Conservation (phyloP, 1,140 invertebrate genomes). For the Heliconius melpomene region DNA sequence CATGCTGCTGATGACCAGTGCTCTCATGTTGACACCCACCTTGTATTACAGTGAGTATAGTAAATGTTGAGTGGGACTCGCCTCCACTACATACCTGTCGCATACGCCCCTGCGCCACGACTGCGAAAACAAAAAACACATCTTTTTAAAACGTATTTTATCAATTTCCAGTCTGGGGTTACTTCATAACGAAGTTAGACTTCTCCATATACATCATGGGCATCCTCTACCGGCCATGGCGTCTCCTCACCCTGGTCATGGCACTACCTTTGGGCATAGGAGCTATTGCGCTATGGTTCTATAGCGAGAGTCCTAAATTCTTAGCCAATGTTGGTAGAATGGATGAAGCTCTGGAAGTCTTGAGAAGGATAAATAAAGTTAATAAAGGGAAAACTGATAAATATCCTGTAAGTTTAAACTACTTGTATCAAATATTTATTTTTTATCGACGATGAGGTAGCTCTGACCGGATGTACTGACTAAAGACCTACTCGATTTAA, state of each 20-base stretch:
- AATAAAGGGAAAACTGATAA: slow-evolving; percentile 75
- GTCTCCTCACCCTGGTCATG: slow-evolving; percentile 84
- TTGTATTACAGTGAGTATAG: slow-evolving; percentile 58
- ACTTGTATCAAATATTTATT: too few species aligned
- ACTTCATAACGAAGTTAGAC: slow-evolving; percentile 74
- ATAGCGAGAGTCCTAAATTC: slow-evolving; percentile 88
- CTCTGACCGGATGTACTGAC: too few species aligned
- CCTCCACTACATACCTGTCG: too few species aligned
- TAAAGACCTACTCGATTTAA: too few species aligned
- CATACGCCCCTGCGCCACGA: too few species aligned
- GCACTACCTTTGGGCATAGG: slow-evolving; percentile 83
- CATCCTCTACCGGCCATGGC: slow-evolving; percentile 83
- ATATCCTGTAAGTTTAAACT: slow-evolving; percentile 50
- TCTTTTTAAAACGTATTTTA: not conserved
- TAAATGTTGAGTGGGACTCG: too few species aligned
- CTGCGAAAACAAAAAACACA: too few species aligned
- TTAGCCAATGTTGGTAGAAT: slow-evolving; percentile 81
- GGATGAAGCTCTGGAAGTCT: slow-evolving; percentile 80
- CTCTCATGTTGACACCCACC: slow-evolving; percentile 62
- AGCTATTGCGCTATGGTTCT: slow-evolving; percentile 81
- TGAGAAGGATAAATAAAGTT: slow-evolving; percentile 79
- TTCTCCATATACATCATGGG: slow-evolving; percentile 65
- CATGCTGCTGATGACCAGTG: slow-evolving; percentile 66
- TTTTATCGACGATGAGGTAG: too few species aligned
- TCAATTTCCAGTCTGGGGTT: slow-evolving; percentile 59